These are phyloP conservation scores for Fulica atra DNA, from an alignment of 2,113 vertebrate genomes.

Conservation along the genomic window DNA sequence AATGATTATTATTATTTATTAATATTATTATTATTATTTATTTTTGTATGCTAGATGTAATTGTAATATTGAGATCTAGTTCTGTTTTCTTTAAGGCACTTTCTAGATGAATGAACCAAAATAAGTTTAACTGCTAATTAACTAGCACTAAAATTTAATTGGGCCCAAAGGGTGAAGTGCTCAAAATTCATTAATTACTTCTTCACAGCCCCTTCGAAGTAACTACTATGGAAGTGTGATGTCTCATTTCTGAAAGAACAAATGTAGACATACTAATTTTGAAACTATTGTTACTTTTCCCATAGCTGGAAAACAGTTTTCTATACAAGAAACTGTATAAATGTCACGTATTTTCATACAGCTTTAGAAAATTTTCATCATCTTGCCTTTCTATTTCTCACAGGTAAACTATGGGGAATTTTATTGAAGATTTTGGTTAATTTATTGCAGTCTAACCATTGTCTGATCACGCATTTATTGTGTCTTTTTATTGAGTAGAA, in stretches of 20 bases:
- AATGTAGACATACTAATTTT: neutral
- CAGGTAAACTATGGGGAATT: neutral
- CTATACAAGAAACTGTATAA: neutral
- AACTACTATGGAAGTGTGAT: constrained; percentile 10
- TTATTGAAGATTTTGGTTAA: neutral
- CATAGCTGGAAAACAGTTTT: neutral
- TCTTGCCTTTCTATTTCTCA: neutral
- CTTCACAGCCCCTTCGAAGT: constrained; percentile 38
- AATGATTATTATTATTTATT: neutral
- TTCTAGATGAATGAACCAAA: constrained; percentile 66
- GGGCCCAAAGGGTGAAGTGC: constrained; percentile 72
- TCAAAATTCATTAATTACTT: constrained; percentile 76
- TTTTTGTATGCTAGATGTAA: constrained; percentile 7
- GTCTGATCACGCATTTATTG: neutral
- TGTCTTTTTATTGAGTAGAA: neutral
- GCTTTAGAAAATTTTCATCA: neutral
- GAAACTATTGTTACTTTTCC: neutral
- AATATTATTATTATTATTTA: constrained; percentile 16
- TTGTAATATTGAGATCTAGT: constrained; percentile 26
- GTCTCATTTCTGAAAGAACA: neutral
- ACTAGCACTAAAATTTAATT: constrained; percentile 77
- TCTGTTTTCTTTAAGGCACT: constrained; percentile 42
- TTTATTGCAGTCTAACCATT: neutral
- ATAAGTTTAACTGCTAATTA: constrained; percentile 75
- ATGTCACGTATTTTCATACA: neutral